A percentile compares a stretch with the other conserved stretches of the same genome.
phyloP scores from a whole-genome alignment of 1,140 invertebrate genomes.

The Zophobas morio region DNA sequence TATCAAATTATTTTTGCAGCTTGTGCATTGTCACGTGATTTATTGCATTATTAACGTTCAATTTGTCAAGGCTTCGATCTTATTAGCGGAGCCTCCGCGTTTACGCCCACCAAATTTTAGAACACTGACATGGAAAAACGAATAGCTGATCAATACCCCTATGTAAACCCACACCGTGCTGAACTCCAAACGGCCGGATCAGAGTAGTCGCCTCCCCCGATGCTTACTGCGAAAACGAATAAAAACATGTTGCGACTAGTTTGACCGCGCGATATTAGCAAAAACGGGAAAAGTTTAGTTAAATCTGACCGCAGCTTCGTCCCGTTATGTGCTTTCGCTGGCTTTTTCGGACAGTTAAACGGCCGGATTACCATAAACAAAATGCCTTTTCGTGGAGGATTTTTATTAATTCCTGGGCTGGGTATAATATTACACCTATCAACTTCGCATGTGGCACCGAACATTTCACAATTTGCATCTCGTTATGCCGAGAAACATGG shows the following conservation, averaged over 20 bases:
- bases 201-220: no score
- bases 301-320: not conserved
- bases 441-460: not conserved
- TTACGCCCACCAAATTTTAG: no score
- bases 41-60: conserved; percentile 46
- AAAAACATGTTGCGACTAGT: no score
- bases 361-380: not conserved
- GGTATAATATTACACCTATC: conserved; percentile 44
- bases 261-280: no score
- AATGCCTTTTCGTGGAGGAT: conserved; percentile 1
- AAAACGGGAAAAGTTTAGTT: no score
- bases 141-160: no score
- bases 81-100: no score
- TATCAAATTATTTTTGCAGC: conserved; percentile 40
- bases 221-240: no score
- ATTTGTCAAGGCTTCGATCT: conserved; percentile 31
- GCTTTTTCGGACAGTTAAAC: no score
- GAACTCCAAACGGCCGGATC: no score
- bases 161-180: no score
- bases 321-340: not conserved
- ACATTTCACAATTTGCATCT: conserved; percentile 14
- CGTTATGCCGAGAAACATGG: conserved; percentile 8
- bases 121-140: no score
- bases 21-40: conserved; percentile 39
- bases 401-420: conserved; percentile 16